A percentile compares a stretch with the other conserved stretches of the same genome.
phyloP scores from a whole-genome alignment of 2,888 invertebrate genomes.

The Parnassius glacialis region DNA sequence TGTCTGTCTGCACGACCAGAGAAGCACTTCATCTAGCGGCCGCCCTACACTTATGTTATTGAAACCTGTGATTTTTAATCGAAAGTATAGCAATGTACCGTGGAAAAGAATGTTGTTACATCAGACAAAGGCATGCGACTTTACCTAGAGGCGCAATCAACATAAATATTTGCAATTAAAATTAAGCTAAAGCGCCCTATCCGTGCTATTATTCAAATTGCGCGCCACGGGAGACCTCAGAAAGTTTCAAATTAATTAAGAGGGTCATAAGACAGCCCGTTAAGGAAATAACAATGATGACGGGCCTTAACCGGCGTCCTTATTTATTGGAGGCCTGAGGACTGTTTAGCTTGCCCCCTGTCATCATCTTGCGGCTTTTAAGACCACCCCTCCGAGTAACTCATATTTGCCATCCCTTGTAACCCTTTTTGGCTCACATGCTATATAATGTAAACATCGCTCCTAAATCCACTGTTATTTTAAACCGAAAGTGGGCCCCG shows the following conservation, averaged over 20 bases:
- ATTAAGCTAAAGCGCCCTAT: slow-evolving; percentile 75
- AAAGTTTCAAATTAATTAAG: slow-evolving; percentile 82
- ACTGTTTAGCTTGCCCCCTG: slow-evolving; percentile 59
- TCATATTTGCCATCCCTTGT: slow-evolving; percentile 48
- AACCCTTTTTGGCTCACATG: slow-evolving; percentile 51
- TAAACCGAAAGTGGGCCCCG: neutral
- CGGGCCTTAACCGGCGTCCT: slow-evolving; percentile 60
- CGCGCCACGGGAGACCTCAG: slow-evolving; percentile 77
- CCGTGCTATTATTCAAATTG: slow-evolving; percentile 79
- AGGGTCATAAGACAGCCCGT: slow-evolving; percentile 78
- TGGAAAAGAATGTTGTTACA: neutral
- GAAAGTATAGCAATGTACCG: neutral
- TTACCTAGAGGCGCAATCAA: slow-evolving; percentile 62
- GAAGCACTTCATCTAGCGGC: too few relatives aligned
- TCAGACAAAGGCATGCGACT: slow-evolving; percentile 10
- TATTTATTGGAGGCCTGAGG: slow-evolving; percentile 69
- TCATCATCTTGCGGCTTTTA: slow-evolving; percentile 62
- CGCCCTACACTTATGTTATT: neutral
- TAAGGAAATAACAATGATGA: slow-evolving; percentile 77
- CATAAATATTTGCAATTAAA: slow-evolving; percentile 82
- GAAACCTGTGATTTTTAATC: neutral
- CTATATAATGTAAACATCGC: slow-evolving; percentile 33
- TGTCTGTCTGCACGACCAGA: too few relatives aligned
- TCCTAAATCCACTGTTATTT: neutral
- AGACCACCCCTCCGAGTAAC: slow-evolving; percentile 43